A percentile compares a stretch with the other conserved stretches of the same genome.
Conservation (phyloP, 37 sponge, comb jelly and placozoan genomes). For the Halisarca cf. caerulea region DNA sequence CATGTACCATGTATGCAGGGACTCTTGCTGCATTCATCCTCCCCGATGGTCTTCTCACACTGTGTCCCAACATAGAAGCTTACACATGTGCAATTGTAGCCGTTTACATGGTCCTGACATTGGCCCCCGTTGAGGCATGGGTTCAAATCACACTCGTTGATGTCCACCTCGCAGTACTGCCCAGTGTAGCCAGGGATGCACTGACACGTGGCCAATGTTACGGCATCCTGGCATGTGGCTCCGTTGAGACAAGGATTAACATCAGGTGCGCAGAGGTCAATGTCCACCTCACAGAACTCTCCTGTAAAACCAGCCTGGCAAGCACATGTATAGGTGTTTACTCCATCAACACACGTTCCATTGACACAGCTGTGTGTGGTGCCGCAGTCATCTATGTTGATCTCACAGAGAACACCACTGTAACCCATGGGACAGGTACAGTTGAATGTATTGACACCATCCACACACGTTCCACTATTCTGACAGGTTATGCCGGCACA, state of each 20-base stretch:
- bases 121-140: constrained; percentile 53
- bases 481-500: constrained; percentile 3
- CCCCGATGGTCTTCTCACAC: constrained; percentile 57
- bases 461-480: constrained; percentile 28
- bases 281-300: constrained; percentile 45
- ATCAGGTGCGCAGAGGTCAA: constrained; percentile 54
- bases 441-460: constrained; percentile 12
- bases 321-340: constrained; percentile 31
- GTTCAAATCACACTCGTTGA: constrained; percentile 13
- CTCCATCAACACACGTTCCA: constrained; percentile 29
- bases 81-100: constrained; percentile 30
- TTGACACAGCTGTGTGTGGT: not conserved
- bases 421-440: constrained; percentile 25
- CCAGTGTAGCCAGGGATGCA: constrained; percentile 48
- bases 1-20: constrained; percentile 8
- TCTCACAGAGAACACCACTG: constrained; percentile 29
- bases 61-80: constrained; percentile 27
- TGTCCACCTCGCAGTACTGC: constrained; percentile 27
- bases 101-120: constrained; percentile 52
- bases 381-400: constrained; percentile 30
- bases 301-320: constrained; percentile 72
- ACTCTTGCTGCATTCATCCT: constrained; percentile 10
- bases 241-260: constrained; percentile 48
- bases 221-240: constrained; percentile 43
- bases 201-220: constrained; percentile 15